Base-by-base conservation (phyloP, 2,888 invertebrate genomes). In the Temnothorax ravouxi region DNA sequence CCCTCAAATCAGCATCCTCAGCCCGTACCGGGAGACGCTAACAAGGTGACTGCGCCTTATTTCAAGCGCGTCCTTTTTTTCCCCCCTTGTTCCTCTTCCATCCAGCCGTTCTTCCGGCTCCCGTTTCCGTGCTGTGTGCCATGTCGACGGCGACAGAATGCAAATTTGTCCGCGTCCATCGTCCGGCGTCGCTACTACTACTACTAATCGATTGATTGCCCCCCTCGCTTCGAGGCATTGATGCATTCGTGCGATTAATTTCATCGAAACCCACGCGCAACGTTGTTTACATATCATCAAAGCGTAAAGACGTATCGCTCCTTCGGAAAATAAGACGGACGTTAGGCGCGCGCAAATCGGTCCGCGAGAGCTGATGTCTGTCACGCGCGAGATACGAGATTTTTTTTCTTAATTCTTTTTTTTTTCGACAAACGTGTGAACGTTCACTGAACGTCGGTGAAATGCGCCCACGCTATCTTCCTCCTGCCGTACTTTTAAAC, bases 141-240 rank as follows among this genome's bases (percentile, higher is more conserved):
- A 25, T 25, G 52, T 61, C 72, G 59, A 59, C 8, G 47, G 59
- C 72, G 79, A 80, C 79, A 72, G 79, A 76, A 84, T 83, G 84
- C 74, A 84, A 84, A 84, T 84, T 84, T 75, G 83, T 74, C 11
- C 41, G 69, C 50, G 72, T 71, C 59, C 83, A 38, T 59, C 44
- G 64, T 47, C 64, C 64, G 54, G 50, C 54, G 75, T 69, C 75
- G 75, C 61, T 67, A 41, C 59, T 59, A 59, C 77, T 61, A 44
- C 77, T 54, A 44, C 56, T 66, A 84, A 84, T 80, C 66, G 77
- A 84, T 81, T 67, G 81, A 86, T 84, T 71, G 82, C 54, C 29
- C 6, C 6, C 38, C 56, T 64, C 83, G 80, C 59, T 47, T 80
- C 59, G 79, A 80, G 72, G 72, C 59, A 80, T 47, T 59, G 79